Conservation (phyloP, 2,797 vertebrate genomes). For the Microhierax caerulescens region DNA sequence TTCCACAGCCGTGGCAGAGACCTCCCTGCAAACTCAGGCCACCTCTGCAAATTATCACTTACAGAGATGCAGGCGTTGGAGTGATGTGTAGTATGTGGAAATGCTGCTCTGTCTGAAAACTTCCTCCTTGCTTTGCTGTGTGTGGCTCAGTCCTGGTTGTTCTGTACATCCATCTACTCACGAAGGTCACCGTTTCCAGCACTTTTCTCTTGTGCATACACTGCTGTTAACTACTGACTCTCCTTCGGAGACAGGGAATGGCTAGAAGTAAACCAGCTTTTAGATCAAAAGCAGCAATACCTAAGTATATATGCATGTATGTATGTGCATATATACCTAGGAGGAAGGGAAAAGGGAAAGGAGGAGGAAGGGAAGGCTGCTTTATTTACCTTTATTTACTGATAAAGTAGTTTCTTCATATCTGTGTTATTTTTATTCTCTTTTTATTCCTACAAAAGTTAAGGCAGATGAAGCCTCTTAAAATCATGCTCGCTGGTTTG, state of each 20-base stretch:
- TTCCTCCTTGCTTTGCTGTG: background rate
- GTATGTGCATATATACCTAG: background rate
- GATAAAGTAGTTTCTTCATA: conserved; percentile 14
- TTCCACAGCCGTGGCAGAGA: background rate
- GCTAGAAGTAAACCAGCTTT: background rate
- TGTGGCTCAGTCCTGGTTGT: rapidly evolving
- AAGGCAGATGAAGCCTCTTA: background rate
- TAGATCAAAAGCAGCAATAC: background rate
- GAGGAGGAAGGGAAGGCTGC: background rate
- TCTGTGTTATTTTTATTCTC: background rate
- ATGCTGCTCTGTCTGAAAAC: background rate
- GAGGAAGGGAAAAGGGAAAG: background rate
- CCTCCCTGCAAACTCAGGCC: background rate
- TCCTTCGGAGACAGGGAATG: background rate
- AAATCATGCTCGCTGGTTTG: background rate
- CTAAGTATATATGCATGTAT: background rate
- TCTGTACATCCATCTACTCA: background rate
- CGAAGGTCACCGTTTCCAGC: rapidly evolving
- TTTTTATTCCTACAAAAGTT: background rate
- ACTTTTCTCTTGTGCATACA: background rate
- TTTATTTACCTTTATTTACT: background rate
- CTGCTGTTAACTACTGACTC: background rate
- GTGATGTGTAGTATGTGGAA: rapidly evolving
- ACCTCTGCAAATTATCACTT: background rate
- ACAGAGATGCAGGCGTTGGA: background rate